These are phyloP conservation scores for Pseudonaja textilis DNA, from an alignment of 2,113 vertebrate species.

Conservation along the genomic window DNA sequence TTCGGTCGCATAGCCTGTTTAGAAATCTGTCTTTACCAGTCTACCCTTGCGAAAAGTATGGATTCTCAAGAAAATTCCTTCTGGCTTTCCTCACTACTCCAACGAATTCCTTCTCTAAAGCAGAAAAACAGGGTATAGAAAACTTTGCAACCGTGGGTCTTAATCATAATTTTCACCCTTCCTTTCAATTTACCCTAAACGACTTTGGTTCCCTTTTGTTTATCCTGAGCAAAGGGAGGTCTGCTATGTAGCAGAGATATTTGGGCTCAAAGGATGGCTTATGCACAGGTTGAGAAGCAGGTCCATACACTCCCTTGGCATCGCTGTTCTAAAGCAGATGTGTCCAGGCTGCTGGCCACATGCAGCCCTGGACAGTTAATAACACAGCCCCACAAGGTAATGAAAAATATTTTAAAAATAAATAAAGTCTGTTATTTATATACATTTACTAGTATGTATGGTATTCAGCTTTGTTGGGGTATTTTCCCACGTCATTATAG, in stretches of 20 bases:
- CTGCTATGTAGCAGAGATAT: neutral
- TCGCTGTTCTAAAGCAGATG: neutral
- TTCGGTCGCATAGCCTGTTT: neutral
- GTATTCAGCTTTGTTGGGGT: too few species aligned
- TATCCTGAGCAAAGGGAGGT: neutral
- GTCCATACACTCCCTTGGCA: neutral
- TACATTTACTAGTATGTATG: neutral
- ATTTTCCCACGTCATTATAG: too few species aligned
- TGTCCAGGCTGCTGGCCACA: neutral
- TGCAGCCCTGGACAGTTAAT: neutral
- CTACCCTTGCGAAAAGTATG: neutral
- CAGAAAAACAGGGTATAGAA: neutral
- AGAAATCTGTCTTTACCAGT: neutral
- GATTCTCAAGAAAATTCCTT: neutral
- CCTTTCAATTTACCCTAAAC: neutral
- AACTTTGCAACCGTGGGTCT: neutral
- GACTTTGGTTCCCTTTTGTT: neutral
- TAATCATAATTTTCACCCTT: neutral
- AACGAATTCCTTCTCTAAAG: neutral
- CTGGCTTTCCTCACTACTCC: neutral
- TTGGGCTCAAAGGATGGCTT: neutral
- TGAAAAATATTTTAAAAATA: neutral
- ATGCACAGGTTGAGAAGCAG: neutral
- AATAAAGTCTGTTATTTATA: neutral
- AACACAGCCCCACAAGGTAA: neutral